A percentile compares a stretch with the other conserved stretches of the same genome.
These are phyloP conservation scores for Neoscelio sp. DNA, from an alignment of 2,888 invertebrate genomes.

Conservation along the genomic window DNA sequence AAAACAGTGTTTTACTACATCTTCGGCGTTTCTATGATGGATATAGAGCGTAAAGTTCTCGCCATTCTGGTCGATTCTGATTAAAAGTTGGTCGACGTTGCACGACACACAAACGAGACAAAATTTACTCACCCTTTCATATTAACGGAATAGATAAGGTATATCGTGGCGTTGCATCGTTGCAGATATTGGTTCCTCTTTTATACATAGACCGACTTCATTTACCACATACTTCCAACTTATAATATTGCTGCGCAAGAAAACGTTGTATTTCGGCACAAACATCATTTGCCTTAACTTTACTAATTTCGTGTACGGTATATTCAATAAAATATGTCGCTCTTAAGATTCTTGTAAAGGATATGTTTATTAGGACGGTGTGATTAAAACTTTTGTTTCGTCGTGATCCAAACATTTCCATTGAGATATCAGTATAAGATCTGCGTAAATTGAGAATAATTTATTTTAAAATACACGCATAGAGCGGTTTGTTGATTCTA, in stretches of 20 bases:
- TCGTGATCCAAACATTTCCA: no score
- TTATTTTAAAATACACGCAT: conserved; percentile 3
- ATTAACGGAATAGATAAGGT: conserved; percentile 68
- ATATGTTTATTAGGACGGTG: no score
- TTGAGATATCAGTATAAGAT: no score
- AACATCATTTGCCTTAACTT: conserved; percentile 75
- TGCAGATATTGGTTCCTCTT: conserved; percentile 56
- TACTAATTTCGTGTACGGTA: conserved; percentile 22
- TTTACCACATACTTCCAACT: conserved; percentile 47
- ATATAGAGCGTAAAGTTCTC: conserved; percentile 76
- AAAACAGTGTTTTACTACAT: conserved; percentile 72
- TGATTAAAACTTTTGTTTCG: conserved; percentile 22
- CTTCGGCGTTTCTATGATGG: conserved; percentile 73
- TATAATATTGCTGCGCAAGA: conserved; percentile 45
- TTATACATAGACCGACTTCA: conserved; percentile 43
- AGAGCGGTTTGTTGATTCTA: no score
- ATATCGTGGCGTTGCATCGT: conserved; percentile 51
- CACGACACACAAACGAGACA: conserved; percentile 72
- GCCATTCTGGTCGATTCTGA: conserved; percentile 72
- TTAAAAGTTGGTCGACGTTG: conserved; percentile 78
- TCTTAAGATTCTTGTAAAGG: conserved; percentile 2
- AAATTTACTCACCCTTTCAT: conserved; percentile 71
- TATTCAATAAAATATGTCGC: conserved; percentile 36
- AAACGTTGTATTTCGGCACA: conserved; percentile 21
- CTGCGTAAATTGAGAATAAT: neutral